These are phyloP conservation scores for Lysandra coridon DNA, from an alignment of 2,888 invertebrate genomes.

Conservation along the genomic window DNA sequence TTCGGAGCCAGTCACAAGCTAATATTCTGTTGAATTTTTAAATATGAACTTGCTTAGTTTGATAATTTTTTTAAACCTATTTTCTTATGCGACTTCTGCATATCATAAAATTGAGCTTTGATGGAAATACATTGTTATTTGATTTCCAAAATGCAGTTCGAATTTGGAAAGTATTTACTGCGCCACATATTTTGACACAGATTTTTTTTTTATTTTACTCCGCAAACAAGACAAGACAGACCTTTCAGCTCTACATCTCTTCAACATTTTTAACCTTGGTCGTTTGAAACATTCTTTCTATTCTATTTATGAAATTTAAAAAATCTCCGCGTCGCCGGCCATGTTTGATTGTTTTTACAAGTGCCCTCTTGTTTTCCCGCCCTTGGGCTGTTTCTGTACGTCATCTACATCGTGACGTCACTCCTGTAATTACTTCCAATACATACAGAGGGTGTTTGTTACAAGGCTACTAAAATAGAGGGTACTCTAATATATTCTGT, in stretches of 20 bases:
- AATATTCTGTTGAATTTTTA: not conserved
- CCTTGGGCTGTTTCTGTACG: conserved; percentile 56
- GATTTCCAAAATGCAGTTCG: not conserved
- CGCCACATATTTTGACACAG: not conserved
- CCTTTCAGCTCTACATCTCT: not conserved
- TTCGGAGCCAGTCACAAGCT: not conserved
- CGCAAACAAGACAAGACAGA: not conserved
- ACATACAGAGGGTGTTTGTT: conserved; percentile 28
- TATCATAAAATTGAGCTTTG: not conserved
- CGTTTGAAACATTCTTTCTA: not conserved
- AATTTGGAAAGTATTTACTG: not conserved
- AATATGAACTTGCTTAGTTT: not conserved
- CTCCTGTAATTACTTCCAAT: conserved; percentile 29
- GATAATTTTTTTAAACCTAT: not conserved
- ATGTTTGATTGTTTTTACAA: conserved; percentile 52
- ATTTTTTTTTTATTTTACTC: not conserved
- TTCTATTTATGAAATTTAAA: conserved; percentile 1
- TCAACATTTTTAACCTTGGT: not conserved
- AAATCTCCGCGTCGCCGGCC: conserved; percentile 36
- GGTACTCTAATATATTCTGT: conserved; percentile 23
- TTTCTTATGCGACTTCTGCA: not conserved
- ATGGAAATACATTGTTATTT: not conserved
- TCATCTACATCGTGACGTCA: conserved; percentile 48
- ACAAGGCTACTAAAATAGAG: conserved; percentile 27
- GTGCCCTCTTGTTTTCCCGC: conserved; percentile 59